Conservation (phyloP, 2,797 vertebrate genomes). For the Scyliorhinus canicula region DNA sequence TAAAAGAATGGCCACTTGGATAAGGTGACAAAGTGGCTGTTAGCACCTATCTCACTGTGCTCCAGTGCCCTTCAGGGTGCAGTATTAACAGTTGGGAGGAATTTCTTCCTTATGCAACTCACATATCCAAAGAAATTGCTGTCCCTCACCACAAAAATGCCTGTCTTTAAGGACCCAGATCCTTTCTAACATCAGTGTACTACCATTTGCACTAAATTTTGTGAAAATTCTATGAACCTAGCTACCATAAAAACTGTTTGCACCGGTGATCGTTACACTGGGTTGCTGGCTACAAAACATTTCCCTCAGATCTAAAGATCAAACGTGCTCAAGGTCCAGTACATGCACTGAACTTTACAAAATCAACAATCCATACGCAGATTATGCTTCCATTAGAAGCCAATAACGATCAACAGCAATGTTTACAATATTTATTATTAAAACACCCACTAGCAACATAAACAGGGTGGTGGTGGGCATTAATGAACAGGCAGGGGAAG, state of each 20-base stretch:
- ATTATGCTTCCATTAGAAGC: no score
- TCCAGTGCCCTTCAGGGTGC: background rate
- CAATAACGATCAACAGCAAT: no score
- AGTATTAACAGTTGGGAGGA: background rate
- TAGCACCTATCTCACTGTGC: background rate
- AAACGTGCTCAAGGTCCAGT: background rate
- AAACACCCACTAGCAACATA: background rate
- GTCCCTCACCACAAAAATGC: background rate
- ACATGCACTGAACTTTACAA: background rate
- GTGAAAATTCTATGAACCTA: background rate
- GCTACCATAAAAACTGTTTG: background rate
- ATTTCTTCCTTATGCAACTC: background rate
- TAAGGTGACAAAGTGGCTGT: background rate
- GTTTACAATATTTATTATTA: background rate
- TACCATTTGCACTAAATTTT: background rate
- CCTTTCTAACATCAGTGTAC: background rate
- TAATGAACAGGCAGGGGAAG: no score
- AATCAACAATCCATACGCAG: background rate
- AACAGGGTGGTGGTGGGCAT: background rate
- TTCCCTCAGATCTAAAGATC: background rate
- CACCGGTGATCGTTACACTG: background rate
- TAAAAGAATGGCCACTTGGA: background rate
- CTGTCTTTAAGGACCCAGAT: background rate
- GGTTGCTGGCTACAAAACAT: background rate
- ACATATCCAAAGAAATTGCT: background rate